Percentiles rank a stretch among this genome's conserved stretches.
phyloP scores from a whole-genome alignment of 53 echinoderm and acorn worm species.

The Antedon mediterranea region DNA sequence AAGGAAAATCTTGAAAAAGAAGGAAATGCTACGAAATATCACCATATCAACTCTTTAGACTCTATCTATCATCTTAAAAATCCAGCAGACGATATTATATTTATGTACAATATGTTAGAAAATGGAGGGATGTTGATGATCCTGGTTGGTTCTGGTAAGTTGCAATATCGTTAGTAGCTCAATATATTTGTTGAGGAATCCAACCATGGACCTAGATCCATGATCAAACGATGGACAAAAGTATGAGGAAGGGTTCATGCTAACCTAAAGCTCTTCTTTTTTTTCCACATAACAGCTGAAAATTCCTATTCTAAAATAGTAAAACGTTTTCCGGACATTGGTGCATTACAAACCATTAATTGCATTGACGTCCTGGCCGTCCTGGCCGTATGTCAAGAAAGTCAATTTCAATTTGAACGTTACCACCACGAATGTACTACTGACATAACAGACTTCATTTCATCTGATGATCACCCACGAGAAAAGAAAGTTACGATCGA shows the following conservation, averaged over 20 bases:
- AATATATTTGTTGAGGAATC: too few species aligned
- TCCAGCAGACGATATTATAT: conserved; percentile 1
- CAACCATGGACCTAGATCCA: too few species aligned
- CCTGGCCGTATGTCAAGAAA: background rate
- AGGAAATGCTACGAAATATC: background rate
- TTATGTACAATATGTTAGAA: conserved; percentile 15
- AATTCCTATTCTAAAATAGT: too few species aligned
- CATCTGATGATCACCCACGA: background rate
- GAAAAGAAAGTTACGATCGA: background rate
- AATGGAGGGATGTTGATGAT: conserved; percentile 24
- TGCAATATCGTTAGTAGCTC: too few species aligned
- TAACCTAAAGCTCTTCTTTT: too few species aligned
- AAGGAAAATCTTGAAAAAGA: conserved; percentile 4
- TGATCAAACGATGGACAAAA: too few species aligned
- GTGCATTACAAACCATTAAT: background rate
- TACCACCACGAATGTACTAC: background rate
- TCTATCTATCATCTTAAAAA: conserved; percentile 26
- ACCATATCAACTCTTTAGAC: conserved; percentile 16
- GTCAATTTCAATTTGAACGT: background rate
- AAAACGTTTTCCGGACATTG: background rate
- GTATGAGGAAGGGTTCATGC: too few species aligned
- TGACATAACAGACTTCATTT: background rate
- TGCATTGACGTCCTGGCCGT: background rate
- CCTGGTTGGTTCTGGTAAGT: conserved; percentile 8
- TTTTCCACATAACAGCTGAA: too few species aligned